Percentiles rank a stretch among this genome's conserved stretches.
phyloP scores from a whole-genome alignment of 2,797 vertebrate genomes.

The Gymnodraco acuticeps region DNA sequence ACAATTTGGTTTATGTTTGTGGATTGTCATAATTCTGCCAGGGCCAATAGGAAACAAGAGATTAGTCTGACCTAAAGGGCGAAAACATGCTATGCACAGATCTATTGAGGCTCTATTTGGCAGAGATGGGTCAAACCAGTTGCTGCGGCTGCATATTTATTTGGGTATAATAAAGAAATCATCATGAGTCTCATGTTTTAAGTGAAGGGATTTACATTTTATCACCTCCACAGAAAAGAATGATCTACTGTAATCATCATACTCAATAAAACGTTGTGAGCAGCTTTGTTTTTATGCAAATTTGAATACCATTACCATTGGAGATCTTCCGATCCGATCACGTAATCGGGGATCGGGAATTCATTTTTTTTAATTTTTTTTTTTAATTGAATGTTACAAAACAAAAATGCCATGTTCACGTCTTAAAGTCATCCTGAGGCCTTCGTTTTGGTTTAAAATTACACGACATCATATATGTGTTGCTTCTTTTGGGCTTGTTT shows the following conservation, averaged over 20 bases:
- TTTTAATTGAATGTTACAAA: no score
- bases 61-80: conserved; percentile 10
- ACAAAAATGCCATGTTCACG: no score
- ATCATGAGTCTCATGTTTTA: neutral
- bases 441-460: no score
- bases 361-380: no score
- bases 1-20: neutral
- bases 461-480: no score
- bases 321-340: neutral
- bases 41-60: neutral
- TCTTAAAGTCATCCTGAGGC: no score
- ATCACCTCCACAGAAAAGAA: neutral
- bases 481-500: no score
- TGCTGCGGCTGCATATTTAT: conserved; percentile 2
- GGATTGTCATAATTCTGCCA: neutral
- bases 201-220: neutral
- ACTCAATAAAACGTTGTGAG: no score
- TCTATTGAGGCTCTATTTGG: neutral
- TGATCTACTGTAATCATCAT: no score
- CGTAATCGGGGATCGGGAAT: no score
- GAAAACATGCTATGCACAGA: neutral
- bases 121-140: conserved; percentile 4
- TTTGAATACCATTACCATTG: neutral
- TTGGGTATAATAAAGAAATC: conserved; percentile 1
- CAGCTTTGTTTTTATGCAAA: neutral